These are phyloP conservation scores for Cabera pusaria DNA, from an alignment of 2,888 invertebrate genomes.

Conservation along the genomic window DNA sequence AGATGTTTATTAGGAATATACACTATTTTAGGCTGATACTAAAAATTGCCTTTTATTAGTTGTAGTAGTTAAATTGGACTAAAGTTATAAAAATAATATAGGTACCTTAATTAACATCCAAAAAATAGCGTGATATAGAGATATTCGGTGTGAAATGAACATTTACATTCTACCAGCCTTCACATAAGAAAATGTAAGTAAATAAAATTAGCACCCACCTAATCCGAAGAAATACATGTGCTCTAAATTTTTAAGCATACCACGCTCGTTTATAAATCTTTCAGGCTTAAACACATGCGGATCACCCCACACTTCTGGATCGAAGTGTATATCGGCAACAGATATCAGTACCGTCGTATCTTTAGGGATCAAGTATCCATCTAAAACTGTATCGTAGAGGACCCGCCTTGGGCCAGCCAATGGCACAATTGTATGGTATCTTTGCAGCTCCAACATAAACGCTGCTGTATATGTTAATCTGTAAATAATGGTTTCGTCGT, in stretches of 20 bases:
- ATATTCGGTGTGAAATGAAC: too few species aligned
- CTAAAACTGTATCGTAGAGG: constrained; percentile 55
- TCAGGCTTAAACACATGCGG: constrained; percentile 85
- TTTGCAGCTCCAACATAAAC: constrained; percentile 81
- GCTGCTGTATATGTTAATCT: constrained; percentile 80
- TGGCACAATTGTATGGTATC: constrained; percentile 80
- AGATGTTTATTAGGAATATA: too few species aligned
- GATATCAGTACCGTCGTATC: constrained; percentile 81
- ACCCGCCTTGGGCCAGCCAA: constrained; percentile 79
- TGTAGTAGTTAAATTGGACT: too few species aligned
- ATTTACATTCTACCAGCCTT: too few species aligned
- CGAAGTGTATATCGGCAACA: constrained; percentile 75
- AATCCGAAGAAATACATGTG: constrained; percentile 86
- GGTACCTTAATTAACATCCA: too few species aligned
- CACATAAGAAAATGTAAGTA: background rate
- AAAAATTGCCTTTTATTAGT: too few species aligned
- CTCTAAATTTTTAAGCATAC: constrained; percentile 76
- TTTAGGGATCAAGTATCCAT: constrained; percentile 71
- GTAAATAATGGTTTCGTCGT: constrained; percentile 44
- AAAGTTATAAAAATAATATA: too few species aligned
- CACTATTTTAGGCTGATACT: too few species aligned
- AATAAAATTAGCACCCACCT: constrained; percentile 68
- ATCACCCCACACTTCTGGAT: constrained; percentile 80
- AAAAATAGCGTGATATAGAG: too few species aligned
- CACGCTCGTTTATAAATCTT: constrained; percentile 83